Conservation (phyloP, 2,113 vertebrate genomes). For the Microcebus ravelobensis region DNA sequence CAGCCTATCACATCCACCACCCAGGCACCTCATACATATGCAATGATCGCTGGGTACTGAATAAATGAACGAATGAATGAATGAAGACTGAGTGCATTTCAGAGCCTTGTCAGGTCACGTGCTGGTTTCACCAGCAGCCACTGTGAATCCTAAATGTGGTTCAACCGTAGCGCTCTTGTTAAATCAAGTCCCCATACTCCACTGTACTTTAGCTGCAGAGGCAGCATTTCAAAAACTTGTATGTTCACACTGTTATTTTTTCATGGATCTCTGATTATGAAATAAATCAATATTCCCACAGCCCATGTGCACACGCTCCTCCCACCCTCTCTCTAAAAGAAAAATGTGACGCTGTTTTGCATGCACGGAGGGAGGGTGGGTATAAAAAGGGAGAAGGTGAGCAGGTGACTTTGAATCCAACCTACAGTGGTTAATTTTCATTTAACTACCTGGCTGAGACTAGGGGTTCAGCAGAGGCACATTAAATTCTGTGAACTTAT, state of each 20-base stretch:
- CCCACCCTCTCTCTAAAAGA: neutral
- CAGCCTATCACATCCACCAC: neutral
- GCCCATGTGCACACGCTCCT: neutral
- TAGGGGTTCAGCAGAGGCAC: constrained; percentile 59
- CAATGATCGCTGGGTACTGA: neutral
- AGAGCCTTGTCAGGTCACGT: neutral
- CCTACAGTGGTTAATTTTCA: constrained; percentile 77
- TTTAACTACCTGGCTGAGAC: constrained; percentile 78
- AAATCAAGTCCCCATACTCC: constrained; percentile 16
- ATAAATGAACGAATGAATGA: neutral
- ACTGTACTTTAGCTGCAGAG: constrained; percentile 36
- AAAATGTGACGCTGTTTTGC: neutral
- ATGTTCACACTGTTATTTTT: constrained; percentile 38
- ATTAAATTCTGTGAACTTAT: constrained; percentile 77
- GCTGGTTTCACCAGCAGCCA: constrained; percentile 20
- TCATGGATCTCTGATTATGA: constrained; percentile 60
- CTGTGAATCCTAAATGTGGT: neutral
- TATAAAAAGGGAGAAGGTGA: constrained; percentile 71
- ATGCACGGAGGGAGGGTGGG: neutral
- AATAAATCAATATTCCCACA: constrained; percentile 66
- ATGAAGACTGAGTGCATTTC: neutral
- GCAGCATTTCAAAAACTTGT: constrained; percentile 27
- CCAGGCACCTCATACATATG: neutral
- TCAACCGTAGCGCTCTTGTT: neutral
- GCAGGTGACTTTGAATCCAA: constrained; percentile 74